Evolutionary conservation across 2,888 invertebrate genomes (phyloP).

Genomic region (Tetramorium bicarinatum): DNA sequence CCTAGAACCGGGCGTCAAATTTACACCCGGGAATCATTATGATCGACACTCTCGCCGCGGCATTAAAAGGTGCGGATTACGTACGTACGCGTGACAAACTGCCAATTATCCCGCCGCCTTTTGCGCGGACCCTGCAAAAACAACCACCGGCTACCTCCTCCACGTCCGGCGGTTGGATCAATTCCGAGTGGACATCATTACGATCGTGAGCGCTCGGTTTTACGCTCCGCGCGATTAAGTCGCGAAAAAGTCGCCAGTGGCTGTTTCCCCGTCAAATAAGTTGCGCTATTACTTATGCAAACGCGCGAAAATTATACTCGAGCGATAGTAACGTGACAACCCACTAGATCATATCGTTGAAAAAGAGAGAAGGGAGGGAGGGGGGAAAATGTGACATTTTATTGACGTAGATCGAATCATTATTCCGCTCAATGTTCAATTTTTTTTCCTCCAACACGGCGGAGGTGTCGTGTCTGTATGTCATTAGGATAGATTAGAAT

Average conservation of each 20-base stretch:
- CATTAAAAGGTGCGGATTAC: slow-evolving; percentile 22
- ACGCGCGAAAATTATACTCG: not conserved
- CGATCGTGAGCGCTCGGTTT: slow-evolving; percentile 11
- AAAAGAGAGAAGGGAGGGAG: not conserved
- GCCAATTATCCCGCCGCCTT: slow-evolving; percentile 19
- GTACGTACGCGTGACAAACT: slow-evolving; percentile 22
- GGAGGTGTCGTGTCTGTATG: slow-evolving; percentile 20
- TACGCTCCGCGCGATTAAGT: slow-evolving; percentile 35
- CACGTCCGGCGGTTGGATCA: slow-evolving; percentile 1
- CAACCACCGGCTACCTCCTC: not conserved
- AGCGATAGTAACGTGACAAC: not conserved
- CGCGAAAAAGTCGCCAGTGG: slow-evolving; percentile 15
- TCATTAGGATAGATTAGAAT: slow-evolving; percentile 45
- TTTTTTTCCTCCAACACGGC: not conserved
- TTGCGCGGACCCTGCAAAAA: not conserved
- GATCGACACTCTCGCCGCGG: slow-evolving; percentile 44
- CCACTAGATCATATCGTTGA: not conserved
- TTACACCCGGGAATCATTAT: slow-evolving; percentile 51
- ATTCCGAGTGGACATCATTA: slow-evolving; percentile 47
- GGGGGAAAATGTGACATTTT: not conserved
- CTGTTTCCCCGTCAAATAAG: slow-evolving; percentile 5
- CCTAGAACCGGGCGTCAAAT: slow-evolving; percentile 50
- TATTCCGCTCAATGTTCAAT: not conserved
- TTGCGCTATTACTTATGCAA: slow-evolving; percentile 11
- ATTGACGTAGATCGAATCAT: not conserved